Evolutionary conservation across 2,888 invertebrate genomes (phyloP).

Genomic region (Epistrophella euchroma): DNA sequence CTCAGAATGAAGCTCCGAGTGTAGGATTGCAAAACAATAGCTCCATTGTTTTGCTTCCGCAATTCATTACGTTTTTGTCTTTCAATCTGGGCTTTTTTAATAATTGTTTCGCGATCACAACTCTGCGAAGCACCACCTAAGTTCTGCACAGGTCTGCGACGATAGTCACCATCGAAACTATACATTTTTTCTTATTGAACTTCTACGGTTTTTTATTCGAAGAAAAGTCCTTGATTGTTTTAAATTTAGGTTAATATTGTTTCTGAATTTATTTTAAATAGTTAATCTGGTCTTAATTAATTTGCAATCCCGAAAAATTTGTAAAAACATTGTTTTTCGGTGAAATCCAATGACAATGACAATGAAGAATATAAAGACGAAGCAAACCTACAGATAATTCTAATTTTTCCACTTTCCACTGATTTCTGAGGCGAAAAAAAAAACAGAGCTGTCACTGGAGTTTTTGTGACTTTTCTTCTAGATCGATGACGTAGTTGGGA

Average conservation of each 20-base stretch:
- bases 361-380: slow-evolving; percentile 56
- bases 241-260: slow-evolving; percentile 5
- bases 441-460: too few species aligned
- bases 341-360: slow-evolving; percentile 67
- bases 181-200: slow-evolving; percentile 84
- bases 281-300: slow-evolving; percentile 48
- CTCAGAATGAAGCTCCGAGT: slow-evolving; percentile 90
- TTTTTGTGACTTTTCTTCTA: too few species aligned
- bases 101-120: slow-evolving; percentile 86
- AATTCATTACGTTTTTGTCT: slow-evolving; percentile 94
- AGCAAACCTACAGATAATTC: slow-evolving; percentile 52
- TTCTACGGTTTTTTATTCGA: slow-evolving; percentile 17
- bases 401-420: not conserved
- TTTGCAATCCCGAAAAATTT: slow-evolving; percentile 53
- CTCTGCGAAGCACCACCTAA: slow-evolving; percentile 93
- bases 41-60: slow-evolving; percentile 89
- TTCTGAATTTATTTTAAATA: slow-evolving; percentile 28
- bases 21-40: slow-evolving; percentile 92
- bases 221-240: slow-evolving; percentile 14
- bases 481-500: too few species aligned
- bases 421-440: too few species aligned
- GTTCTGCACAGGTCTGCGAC: slow-evolving; percentile 94
- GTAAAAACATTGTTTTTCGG: slow-evolving; percentile 73
- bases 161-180: slow-evolving; percentile 96
- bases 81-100: slow-evolving; percentile 93